Base-by-base conservation (phyloP, 2,113 vertebrate species). In the Pomatostomus ruficeps region DNA sequence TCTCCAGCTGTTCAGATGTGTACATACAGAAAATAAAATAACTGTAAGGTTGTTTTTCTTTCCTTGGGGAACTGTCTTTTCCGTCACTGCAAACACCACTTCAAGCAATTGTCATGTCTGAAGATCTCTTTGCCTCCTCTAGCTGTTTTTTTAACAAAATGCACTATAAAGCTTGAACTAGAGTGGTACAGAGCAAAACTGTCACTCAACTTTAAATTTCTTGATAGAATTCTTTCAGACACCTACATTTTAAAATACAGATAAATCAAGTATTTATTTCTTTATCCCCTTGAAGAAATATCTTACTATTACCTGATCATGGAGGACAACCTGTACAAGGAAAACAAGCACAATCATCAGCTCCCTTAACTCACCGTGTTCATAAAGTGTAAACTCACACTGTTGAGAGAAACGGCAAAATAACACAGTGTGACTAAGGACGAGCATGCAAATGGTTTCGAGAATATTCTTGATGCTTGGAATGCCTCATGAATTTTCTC, bases 31-130 rank as follows among this genome's bases (percentile, higher is more conserved):
- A 80, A 93, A 95, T 81, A 94, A 81, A 92, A 91, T 83, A 73
- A 85, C 81, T 82, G 36, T 70, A 82, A 88, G 77, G 68, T 54
- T 89, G 43, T 58, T 89, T 71, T 85, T 62, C 75, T 87, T 85
- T 96, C 94, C 95, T 84, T 45, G 15, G 86, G 93, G 91, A 96
- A 54, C 68, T 78, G 96, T 97, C 96, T 96, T 95, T 92, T 92
- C 95, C 79, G 92, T 95, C 90, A 90, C 52, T 87, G 61, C 73
- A 97, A 96, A 96, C 36, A 89, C 52, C 86, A 93, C 84, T 97
- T 93, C 38, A 92, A 96, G 94, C 55, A 70, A 92, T 26, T 93
- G 92, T 79, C 71, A 85, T 5, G 6, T 93, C 73, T 82, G 43
- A 49, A 93, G 86, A 93, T 80, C 40, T 87, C 59, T 83, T 38